Conservation (phyloP, 2,888 invertebrate genomes). For the Zonitis immaculata region DNA sequence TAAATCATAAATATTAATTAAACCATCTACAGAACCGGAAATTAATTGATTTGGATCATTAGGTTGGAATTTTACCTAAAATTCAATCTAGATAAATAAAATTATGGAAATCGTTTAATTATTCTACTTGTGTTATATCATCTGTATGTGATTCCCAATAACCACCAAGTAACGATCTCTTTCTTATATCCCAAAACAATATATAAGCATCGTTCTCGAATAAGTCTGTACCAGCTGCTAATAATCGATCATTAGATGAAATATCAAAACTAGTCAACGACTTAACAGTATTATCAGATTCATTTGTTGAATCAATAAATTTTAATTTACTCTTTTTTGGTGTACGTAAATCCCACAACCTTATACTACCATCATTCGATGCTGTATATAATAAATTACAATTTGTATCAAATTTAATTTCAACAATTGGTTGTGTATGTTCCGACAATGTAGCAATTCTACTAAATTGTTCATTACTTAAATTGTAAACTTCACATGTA, state of each 20-base stretch:
- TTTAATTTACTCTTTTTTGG: slow-evolving; percentile 48
- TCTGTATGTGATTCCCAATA: slow-evolving; percentile 82
- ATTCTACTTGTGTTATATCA: slow-evolving; percentile 66
- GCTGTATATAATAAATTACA: slow-evolving; percentile 58
- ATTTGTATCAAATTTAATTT: slow-evolving; percentile 56
- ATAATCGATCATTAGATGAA: slow-evolving; percentile 62
- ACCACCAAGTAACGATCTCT: slow-evolving; percentile 61
- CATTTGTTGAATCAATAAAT: slow-evolving; percentile 47
- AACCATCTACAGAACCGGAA: slow-evolving; percentile 77
- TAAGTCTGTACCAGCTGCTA: slow-evolving; percentile 73
- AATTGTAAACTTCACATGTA: slow-evolving; percentile 50
- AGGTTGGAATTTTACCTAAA: slow-evolving; percentile 67
- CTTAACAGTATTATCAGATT: slow-evolving; percentile 44
- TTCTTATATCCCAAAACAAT: slow-evolving; percentile 76
- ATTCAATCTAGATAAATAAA: no score
- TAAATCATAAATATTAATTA: slow-evolving; percentile 80
- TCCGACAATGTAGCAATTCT: slow-evolving; percentile 46
- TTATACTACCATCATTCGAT: slow-evolving; percentile 55
- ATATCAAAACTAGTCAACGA: slow-evolving; percentile 70
- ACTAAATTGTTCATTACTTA: slow-evolving; percentile 45
- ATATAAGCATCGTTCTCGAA: slow-evolving; percentile 66
- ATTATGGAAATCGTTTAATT: no score
- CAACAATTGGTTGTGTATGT: slow-evolving; percentile 51
- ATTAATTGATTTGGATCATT: slow-evolving; percentile 61
- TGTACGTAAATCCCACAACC: slow-evolving; percentile 60